Percentiles rank a stretch among this genome's conserved stretches.
These are phyloP conservation scores for Zosterops borbonicus DNA, from an alignment of 2,113 vertebrate species.

Conservation along the genomic window DNA sequence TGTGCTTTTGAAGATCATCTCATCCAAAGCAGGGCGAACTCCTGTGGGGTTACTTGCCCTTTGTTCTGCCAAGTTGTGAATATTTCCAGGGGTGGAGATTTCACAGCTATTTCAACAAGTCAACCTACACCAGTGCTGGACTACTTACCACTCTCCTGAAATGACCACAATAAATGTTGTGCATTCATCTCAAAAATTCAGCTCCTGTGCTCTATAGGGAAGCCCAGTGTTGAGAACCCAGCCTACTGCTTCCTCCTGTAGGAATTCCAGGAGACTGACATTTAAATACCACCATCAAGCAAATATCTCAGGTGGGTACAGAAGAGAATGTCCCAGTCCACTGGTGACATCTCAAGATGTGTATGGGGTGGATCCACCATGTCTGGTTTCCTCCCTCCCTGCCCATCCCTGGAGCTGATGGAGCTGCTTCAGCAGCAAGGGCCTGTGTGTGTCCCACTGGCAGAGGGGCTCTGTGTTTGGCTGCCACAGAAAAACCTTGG, in stretches of 20 bases:
- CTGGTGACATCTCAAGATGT: rapidly evolving
- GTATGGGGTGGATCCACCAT: rapidly evolving
- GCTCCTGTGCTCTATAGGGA: background rate
- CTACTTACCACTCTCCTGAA: background rate
- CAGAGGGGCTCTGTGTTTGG: background rate
- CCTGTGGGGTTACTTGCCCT: background rate
- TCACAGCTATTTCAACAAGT: background rate
- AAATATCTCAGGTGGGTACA: background rate
- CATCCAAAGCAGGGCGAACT: background rate
- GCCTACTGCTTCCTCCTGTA: background rate
- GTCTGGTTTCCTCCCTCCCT: background rate
- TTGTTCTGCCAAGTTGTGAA: background rate
- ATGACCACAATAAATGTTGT: rapidly evolving
- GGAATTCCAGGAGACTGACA: background rate
- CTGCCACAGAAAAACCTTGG: background rate
- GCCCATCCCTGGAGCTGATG: background rate
- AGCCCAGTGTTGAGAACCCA: background rate
- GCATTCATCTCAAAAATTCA: background rate
- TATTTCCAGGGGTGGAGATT: background rate
- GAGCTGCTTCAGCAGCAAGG: background rate
- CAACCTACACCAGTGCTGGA: background rate
- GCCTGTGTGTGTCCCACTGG: background rate
- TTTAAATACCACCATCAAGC: background rate
- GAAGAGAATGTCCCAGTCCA: background rate
- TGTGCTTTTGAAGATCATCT: background rate